Evolutionary conservation across 2,113 vertebrate genomes (phyloP).

Genomic region (Lepidothrix coronata): DNA sequence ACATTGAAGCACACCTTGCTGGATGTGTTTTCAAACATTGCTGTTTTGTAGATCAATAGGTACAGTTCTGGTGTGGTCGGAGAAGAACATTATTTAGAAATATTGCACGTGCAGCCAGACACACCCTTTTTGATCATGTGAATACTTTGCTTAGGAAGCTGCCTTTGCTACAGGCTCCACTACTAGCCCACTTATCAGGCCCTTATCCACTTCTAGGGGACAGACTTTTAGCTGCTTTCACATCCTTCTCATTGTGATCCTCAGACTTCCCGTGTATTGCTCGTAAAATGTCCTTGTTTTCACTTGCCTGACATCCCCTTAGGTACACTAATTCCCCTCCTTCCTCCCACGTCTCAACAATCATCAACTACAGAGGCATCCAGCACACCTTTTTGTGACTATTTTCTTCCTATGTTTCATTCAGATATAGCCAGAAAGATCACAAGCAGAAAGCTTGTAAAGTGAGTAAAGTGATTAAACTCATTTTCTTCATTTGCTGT

Average conservation of each 20-base stretch:
- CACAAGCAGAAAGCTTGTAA: conserved; percentile 71
- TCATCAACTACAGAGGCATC: conserved; percentile 72
- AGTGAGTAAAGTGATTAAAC: conserved; percentile 81
- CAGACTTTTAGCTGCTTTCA: not conserved
- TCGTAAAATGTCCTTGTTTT: conserved; percentile 77
- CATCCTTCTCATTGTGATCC: not conserved
- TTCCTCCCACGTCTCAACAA: not conserved
- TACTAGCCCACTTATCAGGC: not conserved
- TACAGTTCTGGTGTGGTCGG: not conserved
- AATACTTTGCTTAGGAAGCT: not conserved
- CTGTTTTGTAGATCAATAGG: not conserved
- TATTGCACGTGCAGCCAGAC: not conserved
- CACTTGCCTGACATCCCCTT: conserved; percentile 73
- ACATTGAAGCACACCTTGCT: not conserved
- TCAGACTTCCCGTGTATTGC: not conserved
- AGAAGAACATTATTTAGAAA: not conserved
- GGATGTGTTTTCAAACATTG: not conserved
- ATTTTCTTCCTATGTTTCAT: conserved; percentile 66
- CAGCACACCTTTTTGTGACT: conserved; percentile 72
- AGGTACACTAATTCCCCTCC: conserved; percentile 42
- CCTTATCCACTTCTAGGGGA: not conserved
- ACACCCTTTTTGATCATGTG: not conserved
- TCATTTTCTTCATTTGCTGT: conserved; percentile 84
- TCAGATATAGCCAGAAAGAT: conserved; percentile 75
- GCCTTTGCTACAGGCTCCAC: not conserved